These are phyloP conservation scores for Netelia fuscicornis DNA, from an alignment of 2,888 invertebrate species.

Conservation along the genomic window DNA sequence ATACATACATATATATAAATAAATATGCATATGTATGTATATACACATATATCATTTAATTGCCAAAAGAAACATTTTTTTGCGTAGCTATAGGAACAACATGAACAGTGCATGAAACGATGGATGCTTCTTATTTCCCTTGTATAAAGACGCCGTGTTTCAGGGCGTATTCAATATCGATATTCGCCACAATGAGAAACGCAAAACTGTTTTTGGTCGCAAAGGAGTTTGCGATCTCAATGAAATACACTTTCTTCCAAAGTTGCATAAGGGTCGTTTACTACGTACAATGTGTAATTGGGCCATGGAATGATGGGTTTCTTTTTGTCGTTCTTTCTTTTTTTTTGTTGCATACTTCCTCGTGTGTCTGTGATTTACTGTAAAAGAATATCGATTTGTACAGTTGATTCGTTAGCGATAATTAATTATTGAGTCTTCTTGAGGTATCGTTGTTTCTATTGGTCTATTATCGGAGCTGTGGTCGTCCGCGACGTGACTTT, in stretches of 20 bases:
- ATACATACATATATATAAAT: conserved; percentile 70
- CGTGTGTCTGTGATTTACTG: conserved; percentile 74
- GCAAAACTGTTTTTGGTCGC: conserved; percentile 47
- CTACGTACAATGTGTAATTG: conserved; percentile 37
- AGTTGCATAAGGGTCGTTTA: conserved; percentile 6
- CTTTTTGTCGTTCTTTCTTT: conserved; percentile 65
- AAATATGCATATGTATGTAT: conserved; percentile 70
- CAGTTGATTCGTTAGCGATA: conserved; percentile 83
- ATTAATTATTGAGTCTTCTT: conserved; percentile 84
- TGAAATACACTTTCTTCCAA: conserved; percentile 44
- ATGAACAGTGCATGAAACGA: conserved; percentile 80
- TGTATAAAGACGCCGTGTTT: conserved; percentile 48
- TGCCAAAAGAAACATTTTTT: conserved; percentile 81
- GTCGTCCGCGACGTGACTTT: conserved; percentile 74
- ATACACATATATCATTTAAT: conserved; percentile 80
- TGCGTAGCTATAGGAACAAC: conserved; percentile 82
- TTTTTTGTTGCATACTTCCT: conserved; percentile 13
- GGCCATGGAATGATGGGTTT: conserved; percentile 58
- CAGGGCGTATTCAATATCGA: conserved; percentile 42
- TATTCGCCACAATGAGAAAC: conserved; percentile 35
- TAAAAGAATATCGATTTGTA: conserved; percentile 85
- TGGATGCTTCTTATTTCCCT: conserved; percentile 69
- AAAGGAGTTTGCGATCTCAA: conserved; percentile 29
- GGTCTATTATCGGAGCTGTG: conserved; percentile 82
- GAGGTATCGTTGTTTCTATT: conserved; percentile 85